These are phyloP conservation scores for Trididemnum clinides DNA, from an alignment of 23 tunicate genomes.

Conservation along the genomic window DNA sequence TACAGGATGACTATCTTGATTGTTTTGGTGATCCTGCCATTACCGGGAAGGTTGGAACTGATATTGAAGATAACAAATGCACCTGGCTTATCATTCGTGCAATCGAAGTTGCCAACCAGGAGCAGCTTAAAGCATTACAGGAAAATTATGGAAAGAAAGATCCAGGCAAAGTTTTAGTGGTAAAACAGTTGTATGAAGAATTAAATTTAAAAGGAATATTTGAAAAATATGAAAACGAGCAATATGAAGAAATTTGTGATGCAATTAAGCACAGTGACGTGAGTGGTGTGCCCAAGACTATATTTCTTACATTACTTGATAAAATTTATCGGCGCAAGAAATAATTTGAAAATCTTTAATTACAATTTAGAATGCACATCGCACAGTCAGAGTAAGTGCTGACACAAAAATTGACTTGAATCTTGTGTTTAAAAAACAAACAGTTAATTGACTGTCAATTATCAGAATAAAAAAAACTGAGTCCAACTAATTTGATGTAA, in stretches of 20 bases:
- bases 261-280: conserved; percentile 24
- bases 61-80: conserved; percentile 95
- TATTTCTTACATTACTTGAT: conserved; percentile 60
- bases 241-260: conserved; percentile 26
- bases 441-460: no score
- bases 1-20: conserved; percentile 93
- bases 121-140: conserved; percentile 48
- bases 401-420: no score
- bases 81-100: conserved; percentile 91
- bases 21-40: conserved; percentile 84
- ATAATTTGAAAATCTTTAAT: no score
- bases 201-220: conserved; percentile 39
- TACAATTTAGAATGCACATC: no score
- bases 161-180: conserved; percentile 28
- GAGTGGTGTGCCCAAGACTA: conserved; percentile 33
- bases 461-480: no score
- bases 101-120: conserved; percentile 16
- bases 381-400: no score
- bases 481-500: no score
- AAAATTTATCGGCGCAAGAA: conserved; percentile 80
- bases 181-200: conserved; percentile 47
- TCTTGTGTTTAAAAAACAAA: no score
- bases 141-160: conserved; percentile 74
- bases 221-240: conserved; percentile 62
- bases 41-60: conserved; percentile 97